Evolutionary conservation across 1,140 invertebrate species (phyloP).

Genomic region (Heliconius melpomene): DNA sequence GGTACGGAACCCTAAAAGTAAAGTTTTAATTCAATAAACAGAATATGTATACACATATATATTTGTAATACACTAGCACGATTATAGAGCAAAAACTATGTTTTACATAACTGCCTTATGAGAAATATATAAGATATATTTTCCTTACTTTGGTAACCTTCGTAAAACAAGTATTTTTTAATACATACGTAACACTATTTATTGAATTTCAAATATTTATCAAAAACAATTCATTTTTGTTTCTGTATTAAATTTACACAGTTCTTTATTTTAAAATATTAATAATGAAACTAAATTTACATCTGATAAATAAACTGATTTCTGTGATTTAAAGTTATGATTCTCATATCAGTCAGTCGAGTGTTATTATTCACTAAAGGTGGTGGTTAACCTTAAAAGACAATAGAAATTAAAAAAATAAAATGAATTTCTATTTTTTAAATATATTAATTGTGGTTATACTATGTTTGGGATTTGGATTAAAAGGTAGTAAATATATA

Average conservation of each 20-base stretch:
- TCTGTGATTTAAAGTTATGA: conserved; percentile 12
- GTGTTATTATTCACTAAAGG: conserved; percentile 25
- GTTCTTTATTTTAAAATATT: not conserved
- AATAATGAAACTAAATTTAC: not conserved
- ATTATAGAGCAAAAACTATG: not conserved
- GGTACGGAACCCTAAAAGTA: too few relatives aligned
- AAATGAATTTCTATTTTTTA: conserved; percentile 29
- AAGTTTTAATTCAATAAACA: too few relatives aligned
- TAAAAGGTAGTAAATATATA: conserved; percentile 21
- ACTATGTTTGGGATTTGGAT: conserved; percentile 19
- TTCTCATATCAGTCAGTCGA: conserved; percentile 21
- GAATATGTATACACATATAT: not conserved
- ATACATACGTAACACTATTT: too few relatives aligned
- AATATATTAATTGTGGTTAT: conserved; percentile 23
- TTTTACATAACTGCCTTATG: not conserved
- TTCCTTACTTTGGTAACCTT: not conserved
- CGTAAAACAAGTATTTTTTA: too few relatives aligned
- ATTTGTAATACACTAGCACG: not conserved
- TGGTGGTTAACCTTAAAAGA: conserved; percentile 20
- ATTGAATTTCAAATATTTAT: not conserved
- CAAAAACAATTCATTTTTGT: not conserved
- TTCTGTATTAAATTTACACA: not conserved
- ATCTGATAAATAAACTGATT: conserved; percentile 19
- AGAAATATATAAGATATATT: not conserved
- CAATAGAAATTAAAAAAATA: not conserved